A percentile compares a stretch with the other conserved stretches of the same genome.
Evolutionary conservation across 2,888 invertebrate genomes (phyloP).

Genomic region (Phyllotreta striolata): DNA sequence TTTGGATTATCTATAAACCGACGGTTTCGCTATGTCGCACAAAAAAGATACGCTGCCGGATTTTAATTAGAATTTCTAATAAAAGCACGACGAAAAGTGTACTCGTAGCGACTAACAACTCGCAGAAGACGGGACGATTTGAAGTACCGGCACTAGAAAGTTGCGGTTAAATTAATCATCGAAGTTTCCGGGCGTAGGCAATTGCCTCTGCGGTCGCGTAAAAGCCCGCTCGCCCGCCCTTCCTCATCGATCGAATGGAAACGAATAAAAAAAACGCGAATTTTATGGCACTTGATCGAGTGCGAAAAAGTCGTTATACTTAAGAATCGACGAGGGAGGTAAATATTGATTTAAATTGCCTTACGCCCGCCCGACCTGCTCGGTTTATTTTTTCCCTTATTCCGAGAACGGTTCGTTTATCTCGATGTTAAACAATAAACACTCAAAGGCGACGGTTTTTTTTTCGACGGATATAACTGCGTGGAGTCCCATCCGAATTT

Average conservation of each 20-base stretch:
- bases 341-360: slow-evolving; percentile 4
- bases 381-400: too few species aligned
- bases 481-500: too few species aligned
- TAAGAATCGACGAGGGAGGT: not conserved
- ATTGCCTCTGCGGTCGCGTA: slow-evolving; percentile 13
- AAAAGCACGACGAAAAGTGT: slow-evolving; percentile 3
- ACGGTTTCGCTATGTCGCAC: too few species aligned
- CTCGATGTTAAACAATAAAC: too few species aligned
- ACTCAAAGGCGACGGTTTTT: too few species aligned
- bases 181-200: slow-evolving; percentile 20
- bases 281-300: slow-evolving; percentile 3
- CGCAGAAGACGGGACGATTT: slow-evolving; percentile 19
- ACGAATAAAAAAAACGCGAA: not conserved
- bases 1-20: too few species aligned
- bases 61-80: too few species aligned
- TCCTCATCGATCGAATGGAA: slow-evolving; percentile 3
- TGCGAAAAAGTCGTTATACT: not conserved
- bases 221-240: slow-evolving; percentile 9
- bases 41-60: too few species aligned
- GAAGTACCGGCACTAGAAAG: slow-evolving; percentile 21
- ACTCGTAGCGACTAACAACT: slow-evolving; percentile 21
- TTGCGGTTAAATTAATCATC: slow-evolving; percentile 30
- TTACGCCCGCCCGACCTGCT: too few species aligned
- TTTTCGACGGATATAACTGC: too few species aligned
- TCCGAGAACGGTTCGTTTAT: too few species aligned